phyloP scores from a whole-genome alignment of 2,797 vertebrate species.

The Aldrovandia affinis region DNA sequence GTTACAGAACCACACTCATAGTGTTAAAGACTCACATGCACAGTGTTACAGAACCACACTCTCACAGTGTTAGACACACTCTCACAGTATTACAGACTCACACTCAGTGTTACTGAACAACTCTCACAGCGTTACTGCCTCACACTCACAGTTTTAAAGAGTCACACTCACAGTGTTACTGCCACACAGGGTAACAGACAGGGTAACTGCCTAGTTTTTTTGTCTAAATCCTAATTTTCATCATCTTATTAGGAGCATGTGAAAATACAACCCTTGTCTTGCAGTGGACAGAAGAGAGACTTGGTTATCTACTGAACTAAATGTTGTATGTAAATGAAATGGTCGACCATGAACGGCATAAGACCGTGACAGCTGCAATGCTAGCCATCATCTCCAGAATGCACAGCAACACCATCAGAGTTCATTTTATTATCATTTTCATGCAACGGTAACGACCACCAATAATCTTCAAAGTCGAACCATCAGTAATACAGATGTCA shows the following conservation, averaged over 20 bases:
- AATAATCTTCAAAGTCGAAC: no score
- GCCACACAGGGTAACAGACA: background rate
- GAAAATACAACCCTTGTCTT: background rate
- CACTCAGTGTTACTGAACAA: no score
- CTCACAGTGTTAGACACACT: background rate
- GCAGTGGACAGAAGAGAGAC: background rate
- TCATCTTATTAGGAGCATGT: background rate
- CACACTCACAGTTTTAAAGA: background rate
- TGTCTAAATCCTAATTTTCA: background rate
- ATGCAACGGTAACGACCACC: no score
- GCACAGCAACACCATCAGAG: no score
- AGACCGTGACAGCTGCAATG: no score
- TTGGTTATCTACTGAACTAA: no score
- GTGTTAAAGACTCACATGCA: background rate
- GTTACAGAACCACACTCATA: background rate
- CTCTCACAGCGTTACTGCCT: background rate
- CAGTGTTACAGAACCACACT: background rate
- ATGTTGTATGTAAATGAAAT: no score
- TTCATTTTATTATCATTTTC: no score
- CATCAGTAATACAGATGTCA: no score
- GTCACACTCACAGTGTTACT: background rate
- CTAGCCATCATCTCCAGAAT: no score
- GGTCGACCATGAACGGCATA: no score
- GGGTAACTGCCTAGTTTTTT: background rate
- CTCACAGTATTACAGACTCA: background rate